Evolutionary conservation across 2,113 vertebrate genomes (phyloP).

Genomic region (Aleadryas rufinucha): DNA sequence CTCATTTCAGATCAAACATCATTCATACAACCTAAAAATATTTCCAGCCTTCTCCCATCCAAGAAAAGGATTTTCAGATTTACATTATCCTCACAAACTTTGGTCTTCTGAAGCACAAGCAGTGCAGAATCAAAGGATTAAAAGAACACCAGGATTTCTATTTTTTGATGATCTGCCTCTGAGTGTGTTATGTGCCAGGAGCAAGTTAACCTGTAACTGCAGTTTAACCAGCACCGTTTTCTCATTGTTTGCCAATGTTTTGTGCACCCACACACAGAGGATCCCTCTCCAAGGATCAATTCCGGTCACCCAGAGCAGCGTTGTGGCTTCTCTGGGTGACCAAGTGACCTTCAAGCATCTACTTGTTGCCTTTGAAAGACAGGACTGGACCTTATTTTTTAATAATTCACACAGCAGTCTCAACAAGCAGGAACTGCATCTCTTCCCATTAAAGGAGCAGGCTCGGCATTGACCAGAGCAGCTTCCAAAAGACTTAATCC

Average conservation of each 20-base stretch:
- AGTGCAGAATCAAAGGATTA: not conserved
- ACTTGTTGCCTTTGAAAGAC: conserved; percentile 24
- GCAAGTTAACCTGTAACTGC: conserved; percentile 47
- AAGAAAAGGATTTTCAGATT: conserved; percentile 15
- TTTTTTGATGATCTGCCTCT: not conserved
- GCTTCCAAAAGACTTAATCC: not conserved
- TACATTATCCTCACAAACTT: not conserved
- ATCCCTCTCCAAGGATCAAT: not conserved
- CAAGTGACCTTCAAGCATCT: not conserved
- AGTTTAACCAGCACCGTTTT: conserved; percentile 16
- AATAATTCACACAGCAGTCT: conserved; percentile 18
- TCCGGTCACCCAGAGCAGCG: not conserved
- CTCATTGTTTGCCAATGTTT: not conserved
- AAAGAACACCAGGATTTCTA: not conserved
- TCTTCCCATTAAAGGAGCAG: not conserved
- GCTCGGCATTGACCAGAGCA: not conserved
- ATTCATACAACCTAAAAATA: conserved; percentile 5
- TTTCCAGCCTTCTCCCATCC: not conserved
- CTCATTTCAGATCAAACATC: conserved; percentile 39
- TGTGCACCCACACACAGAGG: not conserved
- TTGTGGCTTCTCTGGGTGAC: not conserved
- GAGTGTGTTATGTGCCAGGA: not conserved
- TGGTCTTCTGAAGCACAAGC: not conserved
- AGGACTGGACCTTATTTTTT: not conserved
- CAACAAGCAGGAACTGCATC: not conserved